Base-by-base conservation (phyloP, 2,113 vertebrate species). In the Hemicordylus capensis region DNA sequence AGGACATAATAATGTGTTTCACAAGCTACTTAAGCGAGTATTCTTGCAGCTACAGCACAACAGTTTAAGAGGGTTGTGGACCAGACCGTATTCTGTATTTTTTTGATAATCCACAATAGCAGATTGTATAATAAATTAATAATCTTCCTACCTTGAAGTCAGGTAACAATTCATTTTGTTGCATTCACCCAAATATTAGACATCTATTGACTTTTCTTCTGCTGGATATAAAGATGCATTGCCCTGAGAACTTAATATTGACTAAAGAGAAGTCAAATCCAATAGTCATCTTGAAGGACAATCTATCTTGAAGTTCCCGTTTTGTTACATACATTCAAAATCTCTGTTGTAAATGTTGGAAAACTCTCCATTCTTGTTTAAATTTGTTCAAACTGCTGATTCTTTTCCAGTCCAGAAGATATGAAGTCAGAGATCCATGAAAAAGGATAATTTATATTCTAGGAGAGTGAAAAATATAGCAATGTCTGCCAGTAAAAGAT, bases 391-490 rank as follows among this genome's bases (percentile, higher is more conserved):
- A 84, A 24, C 56, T 37, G 5, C 15, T 34, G 59, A 39, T 0
- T 34, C 37, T 54, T 79, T 34, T 66, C 88, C 28, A 59, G 15
- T 61, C 63, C 64, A 1, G 87, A 82, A 4, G 9, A 31, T 88
- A 67, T 70, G 4, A 93, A 87, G 11, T 46, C 85, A 89, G 81
- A 87, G 51, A 15, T 61, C 51, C 10, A 56, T 44, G 67, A 0
- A 34, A 86, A 83, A 7, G 6, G 74, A 24, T 74, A 84, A 37
- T 76, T 83, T 91, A 46, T 42, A 58, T 91, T 75, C 77, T 3
- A 24, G 42, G 34, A 64, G 88, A 88, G 39, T 6, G 69, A 89
- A 85, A 92, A 17, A 8, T 17, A 85, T 80, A 89, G 80, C 79
- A 51, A 10, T 15, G 84, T 61, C 46, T 75, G 46, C 24, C 24